Percentiles rank a stretch among this genome's conserved stretches.
Evolutionary conservation across 2,113 vertebrate species (phyloP).

Genomic region (Rhodinocichla rosea): DNA sequence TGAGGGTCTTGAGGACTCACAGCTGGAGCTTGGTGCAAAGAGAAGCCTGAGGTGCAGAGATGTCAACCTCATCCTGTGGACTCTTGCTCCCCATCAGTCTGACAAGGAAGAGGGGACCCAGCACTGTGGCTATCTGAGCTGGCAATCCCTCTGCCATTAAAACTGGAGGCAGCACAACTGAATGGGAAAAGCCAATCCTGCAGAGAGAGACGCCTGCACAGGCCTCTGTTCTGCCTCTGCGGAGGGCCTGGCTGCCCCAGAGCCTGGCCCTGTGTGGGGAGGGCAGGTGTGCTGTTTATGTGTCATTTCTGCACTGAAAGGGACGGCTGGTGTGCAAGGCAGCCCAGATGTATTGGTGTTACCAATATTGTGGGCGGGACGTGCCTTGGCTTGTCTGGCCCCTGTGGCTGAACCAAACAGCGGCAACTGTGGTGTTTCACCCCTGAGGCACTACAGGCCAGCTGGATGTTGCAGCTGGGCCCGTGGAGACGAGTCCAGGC

Average conservation of each 20-base stretch:
- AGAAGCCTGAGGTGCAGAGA: background rate
- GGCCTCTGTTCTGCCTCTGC: background rate
- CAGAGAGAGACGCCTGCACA: background rate
- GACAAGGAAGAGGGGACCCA: background rate
- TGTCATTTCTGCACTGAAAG: too few relatives aligned
- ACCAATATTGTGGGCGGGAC: too few relatives aligned
- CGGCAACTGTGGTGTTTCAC: too few relatives aligned
- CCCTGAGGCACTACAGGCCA: too few relatives aligned
- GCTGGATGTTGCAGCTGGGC: too few relatives aligned
- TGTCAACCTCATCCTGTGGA: fast-evolving
- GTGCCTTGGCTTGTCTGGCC: too few relatives aligned
- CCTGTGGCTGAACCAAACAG: too few relatives aligned
- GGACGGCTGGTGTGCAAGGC: too few relatives aligned
- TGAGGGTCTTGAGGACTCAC: background rate
- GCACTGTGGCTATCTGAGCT: background rate
- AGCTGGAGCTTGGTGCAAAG: background rate
- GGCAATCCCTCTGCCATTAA: background rate
- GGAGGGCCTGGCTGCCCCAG: background rate
- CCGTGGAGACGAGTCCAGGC: too few relatives aligned
- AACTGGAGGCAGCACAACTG: background rate
- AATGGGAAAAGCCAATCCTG: background rate
- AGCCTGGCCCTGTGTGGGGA: background rate
- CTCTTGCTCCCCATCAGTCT: background rate
- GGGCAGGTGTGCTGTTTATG: too few relatives aligned
- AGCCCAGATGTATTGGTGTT: too few relatives aligned